Base-by-base conservation (phyloP, 2,797 vertebrate species). In the Poeciliopsis infans region DNA sequence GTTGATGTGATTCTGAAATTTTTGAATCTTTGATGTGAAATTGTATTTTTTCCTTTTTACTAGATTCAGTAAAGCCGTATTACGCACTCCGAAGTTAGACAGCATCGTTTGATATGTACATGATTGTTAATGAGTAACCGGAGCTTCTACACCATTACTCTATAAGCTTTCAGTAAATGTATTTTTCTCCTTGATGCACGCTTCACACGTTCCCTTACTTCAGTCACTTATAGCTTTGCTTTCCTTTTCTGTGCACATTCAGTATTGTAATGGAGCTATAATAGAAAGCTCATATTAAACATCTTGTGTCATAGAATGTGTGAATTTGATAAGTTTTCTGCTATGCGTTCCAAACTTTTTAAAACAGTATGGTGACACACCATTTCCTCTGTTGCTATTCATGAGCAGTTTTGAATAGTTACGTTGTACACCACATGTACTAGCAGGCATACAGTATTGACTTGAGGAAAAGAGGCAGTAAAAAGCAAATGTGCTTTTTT, bases 401-500 rank as follows among this genome's bases (percentile, higher is more conserved):
- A 39, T 57, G 59, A 71, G 51, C 46, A 79, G 4, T 61, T 75
- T 53, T 59, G 77, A 82, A 78, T 33, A 74, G 68, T 13, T 49
- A 25, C 61, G 64, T 73, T 51, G 81, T 81, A 78, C 25, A 76
- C 87, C 78, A 85, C 57, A 74, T 53, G 79, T 76, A 61, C 69
- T 86, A 81, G 68, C 70, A 73, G 51, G 78, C 70, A 72, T 73
- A 47, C 13, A 43, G 25, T 72, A 80, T 66, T 83, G 80, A 85
- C 74, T 87, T 79, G 70, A 43, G 45, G 80, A 88, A 79, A 89
- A 87, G 87, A 84, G 77, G 83, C 83, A 68, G 70, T 92, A 87
- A 82, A 86, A 83, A 61, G 76, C 36, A 87, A 90, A 90, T 88
- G 81, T 79, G 46, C 8, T n/a, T 91, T 85, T 79, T 39, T 28